Conservation (phyloP, 2,113 vertebrate species). For the Oncorhynchus nerka region DNA sequence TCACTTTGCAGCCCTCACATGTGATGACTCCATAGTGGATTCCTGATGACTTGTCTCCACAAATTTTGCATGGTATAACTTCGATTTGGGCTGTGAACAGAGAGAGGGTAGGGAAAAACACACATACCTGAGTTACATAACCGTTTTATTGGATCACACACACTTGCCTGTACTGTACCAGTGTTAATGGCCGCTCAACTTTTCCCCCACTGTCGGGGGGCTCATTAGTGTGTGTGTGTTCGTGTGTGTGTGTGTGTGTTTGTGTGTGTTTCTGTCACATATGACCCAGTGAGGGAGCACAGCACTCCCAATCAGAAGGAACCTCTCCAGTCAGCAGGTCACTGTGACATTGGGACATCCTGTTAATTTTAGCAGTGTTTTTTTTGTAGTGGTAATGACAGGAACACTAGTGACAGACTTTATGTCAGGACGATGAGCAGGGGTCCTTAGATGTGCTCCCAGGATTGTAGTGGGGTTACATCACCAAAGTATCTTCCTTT, state of each 20-base stretch:
- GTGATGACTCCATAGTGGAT: conserved; percentile 99
- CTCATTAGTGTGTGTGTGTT: conserved; percentile 34
- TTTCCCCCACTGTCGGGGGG: conserved; percentile 26
- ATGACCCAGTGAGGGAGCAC: conserved; percentile 1
- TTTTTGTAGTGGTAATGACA: neutral
- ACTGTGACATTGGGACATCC: conserved; percentile 53
- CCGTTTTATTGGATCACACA: neutral
- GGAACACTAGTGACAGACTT: neutral
- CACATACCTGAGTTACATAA: neutral
- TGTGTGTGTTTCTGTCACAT: neutral
- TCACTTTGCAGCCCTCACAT: conserved; percentile 99
- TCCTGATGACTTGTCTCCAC: conserved; percentile 98
- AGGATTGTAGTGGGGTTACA: neutral
- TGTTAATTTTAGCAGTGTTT: conserved; percentile 3
- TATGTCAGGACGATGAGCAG: neutral
- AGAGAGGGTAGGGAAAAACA: conserved; percentile 22
- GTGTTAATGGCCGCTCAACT: neutral
- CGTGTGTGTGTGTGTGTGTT: neutral
- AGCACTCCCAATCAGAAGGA: neutral
- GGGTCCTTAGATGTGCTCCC: neutral
- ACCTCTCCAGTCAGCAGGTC: conserved; percentile 36
- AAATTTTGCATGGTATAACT: conserved; percentile 99
- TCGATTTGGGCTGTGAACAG: conserved; percentile 95
- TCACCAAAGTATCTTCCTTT: neutral
- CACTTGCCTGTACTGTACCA: neutral